A percentile compares a stretch with the other conserved stretches of the same genome.
Conservation (phyloP, 2,797 vertebrate genomes). For the Siniperca scherzeri region DNA sequence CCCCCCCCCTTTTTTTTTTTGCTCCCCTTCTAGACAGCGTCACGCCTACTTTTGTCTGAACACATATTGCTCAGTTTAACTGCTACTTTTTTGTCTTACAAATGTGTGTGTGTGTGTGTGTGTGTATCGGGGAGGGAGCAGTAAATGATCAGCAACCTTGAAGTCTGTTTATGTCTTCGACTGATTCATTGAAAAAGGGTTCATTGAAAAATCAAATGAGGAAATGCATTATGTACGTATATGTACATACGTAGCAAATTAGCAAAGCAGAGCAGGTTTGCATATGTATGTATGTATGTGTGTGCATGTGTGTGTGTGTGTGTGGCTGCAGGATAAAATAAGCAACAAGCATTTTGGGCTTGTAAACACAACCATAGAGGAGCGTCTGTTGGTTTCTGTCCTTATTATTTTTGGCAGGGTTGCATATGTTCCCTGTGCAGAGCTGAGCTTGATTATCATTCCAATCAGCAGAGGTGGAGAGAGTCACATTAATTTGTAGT, state of each 20-base stretch:
- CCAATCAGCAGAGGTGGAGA: constrained; percentile 91
- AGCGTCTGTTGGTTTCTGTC: constrained; percentile 91
- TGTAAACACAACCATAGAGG: constrained; percentile 90
- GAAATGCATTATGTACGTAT: constrained; percentile 56
- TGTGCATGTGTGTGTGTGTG: constrained; percentile 27
- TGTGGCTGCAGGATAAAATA: constrained; percentile 77
- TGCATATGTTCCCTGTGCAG: constrained; percentile 94
- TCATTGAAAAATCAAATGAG: constrained; percentile 64
- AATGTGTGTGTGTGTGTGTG: constrained; percentile 18
- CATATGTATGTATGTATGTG: constrained; percentile 28
- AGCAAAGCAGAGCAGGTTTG: constrained; percentile 37
- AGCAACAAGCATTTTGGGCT: constrained; percentile 88
- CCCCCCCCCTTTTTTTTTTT: not conserved
- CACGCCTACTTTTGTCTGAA: constrained; percentile 76
- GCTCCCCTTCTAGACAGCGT: constrained; percentile 59
- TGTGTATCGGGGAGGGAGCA: not conserved
- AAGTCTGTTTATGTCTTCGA: constrained; percentile 56
- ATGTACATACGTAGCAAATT: constrained; percentile 27
- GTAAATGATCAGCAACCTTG: constrained; percentile 59
- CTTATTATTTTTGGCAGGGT: constrained; percentile 97
- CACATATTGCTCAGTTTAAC: constrained; percentile 76
- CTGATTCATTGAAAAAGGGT: constrained; percentile 27
- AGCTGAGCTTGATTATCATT: constrained; percentile 96
- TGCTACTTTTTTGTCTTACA: constrained; percentile 64
- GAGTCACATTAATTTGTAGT: constrained; percentile 99